Base-by-base conservation (phyloP, 1,140 invertebrate species). In the Prorops nasuta region DNA sequence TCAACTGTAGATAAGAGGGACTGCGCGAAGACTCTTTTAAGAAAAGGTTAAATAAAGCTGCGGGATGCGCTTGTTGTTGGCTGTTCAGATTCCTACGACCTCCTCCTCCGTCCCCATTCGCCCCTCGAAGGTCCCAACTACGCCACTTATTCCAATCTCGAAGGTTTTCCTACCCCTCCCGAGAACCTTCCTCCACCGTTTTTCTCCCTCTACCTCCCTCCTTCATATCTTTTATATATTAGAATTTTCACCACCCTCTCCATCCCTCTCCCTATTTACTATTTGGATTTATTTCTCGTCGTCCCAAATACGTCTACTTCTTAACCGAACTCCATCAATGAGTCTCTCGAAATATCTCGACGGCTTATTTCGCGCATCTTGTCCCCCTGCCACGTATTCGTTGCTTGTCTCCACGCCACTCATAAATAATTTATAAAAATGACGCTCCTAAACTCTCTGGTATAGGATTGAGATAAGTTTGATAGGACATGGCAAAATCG, bases 191-290 rank as follows among this genome's bases (percentile, higher is more conserved):
- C 28, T 14, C 28, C 12, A 2, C 31, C 17, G 9, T 40, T 38
- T 32, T 12, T 14, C 10, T 24, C 14, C n/a, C n/a, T 56, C 49
- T 51, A 49, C 54, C 56, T 54, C 17, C 44, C 50, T 53, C 42
- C 61, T 67, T 74, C 71, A 74, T 72, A 76, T 76, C 72, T 75
- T 74, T 76, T 76, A 74, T 75, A 73, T 69, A 74, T 72, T 71
- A 72, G 64, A 69, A 72, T 70, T 71, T 66, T 66, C 63, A 56
- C 56, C 51, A 45, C 35, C 54, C 32, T 38, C 8, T 49, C 51
- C 45, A 12, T 43, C 46, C 32, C 39, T 22, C 56, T 43, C 51
- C 41, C 38, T 66, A 70, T 76, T 74, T 76, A 74, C 73, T 68
- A 62, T 76, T 74, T 74, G 73, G 73, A 74, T 76, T 73, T 72